Evolutionary conservation across 2,888 invertebrate genomes (phyloP).

Genomic region (Eumacrocentrus americanus): DNA sequence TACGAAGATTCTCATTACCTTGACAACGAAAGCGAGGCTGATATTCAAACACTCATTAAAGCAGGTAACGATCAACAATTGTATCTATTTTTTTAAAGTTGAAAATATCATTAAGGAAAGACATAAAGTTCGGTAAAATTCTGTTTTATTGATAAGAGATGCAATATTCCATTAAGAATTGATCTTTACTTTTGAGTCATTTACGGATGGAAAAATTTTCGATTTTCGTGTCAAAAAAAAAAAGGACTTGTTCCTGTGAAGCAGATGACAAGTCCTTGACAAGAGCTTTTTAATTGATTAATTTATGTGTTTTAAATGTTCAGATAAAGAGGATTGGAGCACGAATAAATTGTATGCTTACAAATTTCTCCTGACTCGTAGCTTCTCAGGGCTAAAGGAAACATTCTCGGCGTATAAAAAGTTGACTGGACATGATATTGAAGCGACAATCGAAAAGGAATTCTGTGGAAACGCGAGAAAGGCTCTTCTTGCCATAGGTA

Average conservation of each 20-base stretch:
- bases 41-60: conserved; percentile 73
- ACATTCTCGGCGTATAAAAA: conserved; percentile 86
- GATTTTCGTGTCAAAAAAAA: no score
- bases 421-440: conserved; percentile 81
- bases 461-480: conserved; percentile 87
- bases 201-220: no score
- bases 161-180: no score
- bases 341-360: conserved; percentile 91
- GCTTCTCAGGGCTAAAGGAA: conserved; percentile 86
- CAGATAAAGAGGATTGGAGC: conserved; percentile 83
- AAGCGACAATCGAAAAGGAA: conserved; percentile 83
- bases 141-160: no score
- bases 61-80: conserved; percentile 65
- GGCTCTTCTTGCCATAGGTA: conserved; percentile 87
- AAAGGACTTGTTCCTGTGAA: no score
- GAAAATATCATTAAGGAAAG: no score
- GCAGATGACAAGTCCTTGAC: no score
- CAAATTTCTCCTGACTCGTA: conserved; percentile 82
- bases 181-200: no score
- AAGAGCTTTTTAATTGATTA: no score
- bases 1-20: conserved; percentile 81
- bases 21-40: conserved; percentile 84
- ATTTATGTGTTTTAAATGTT: no score
- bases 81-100: conserved; percentile 6
- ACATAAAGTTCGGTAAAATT: no score